Evolutionary conservation across 2,113 vertebrate species (phyloP).

Genomic region (Onychorhynchus coronatus): DNA sequence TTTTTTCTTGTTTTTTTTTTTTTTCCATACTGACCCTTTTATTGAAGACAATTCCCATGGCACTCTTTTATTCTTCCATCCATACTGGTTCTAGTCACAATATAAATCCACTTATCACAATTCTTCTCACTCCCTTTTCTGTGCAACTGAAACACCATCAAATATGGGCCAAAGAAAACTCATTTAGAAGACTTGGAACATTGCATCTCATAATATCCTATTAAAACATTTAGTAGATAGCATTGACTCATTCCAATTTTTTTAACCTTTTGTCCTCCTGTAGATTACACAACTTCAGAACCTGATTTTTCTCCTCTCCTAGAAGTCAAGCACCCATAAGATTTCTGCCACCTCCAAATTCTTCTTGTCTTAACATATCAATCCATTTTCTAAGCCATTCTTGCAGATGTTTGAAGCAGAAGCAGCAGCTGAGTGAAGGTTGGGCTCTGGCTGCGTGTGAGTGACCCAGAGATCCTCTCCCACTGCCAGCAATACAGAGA

Average conservation of each 20-base stretch:
- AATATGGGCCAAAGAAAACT: background rate
- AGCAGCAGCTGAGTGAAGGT: background rate
- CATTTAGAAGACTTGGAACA: background rate
- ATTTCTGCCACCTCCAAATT: background rate
- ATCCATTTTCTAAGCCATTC: background rate
- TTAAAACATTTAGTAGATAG: background rate
- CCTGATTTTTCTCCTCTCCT: background rate
- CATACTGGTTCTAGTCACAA: background rate
- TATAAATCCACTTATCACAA: background rate
- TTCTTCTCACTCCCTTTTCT: background rate
- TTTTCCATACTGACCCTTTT: background rate
- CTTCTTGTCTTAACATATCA: background rate
- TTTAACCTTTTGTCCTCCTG: background rate
- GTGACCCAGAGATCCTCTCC: background rate
- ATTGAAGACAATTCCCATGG: background rate
- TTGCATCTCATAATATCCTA: background rate
- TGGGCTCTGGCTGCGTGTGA: background rate
- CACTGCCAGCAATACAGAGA: background rate
- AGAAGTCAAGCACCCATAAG: background rate
- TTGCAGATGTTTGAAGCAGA: background rate
- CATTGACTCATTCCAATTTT: background rate
- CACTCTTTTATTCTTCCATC: background rate
- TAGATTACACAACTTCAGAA: background rate
- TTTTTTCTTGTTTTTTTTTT: background rate
- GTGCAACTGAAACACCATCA: background rate